Evolutionary conservation across 2,113 vertebrate species (phyloP), one percentile per base, ranked within the genome.

Genomic region (Etheostoma spectabile): DNA sequence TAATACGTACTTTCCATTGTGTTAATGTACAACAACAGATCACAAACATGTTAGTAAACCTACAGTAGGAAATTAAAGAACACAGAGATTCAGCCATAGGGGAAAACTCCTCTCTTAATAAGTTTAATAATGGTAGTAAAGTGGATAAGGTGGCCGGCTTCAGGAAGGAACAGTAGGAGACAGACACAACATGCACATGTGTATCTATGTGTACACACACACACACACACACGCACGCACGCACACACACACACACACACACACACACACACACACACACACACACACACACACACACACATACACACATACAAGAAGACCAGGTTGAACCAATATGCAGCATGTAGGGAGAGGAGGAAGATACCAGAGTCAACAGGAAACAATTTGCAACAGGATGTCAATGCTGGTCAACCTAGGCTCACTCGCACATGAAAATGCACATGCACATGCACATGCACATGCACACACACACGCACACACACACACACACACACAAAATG

Each of bases 361-460:
- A 90, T 77, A 74, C 73, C 64, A 81, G 80, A 86, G 79, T 91
- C 87, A 93, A 92, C 92, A 90, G 93, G 91, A 92, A 93, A 70
- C 88, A 90, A 90, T 93, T 92, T 89, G 80, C 65, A 86, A 88
- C 89, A 91, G 86, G 89, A 89, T 86, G 88, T 88, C 80, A 87
- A 24, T 7, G 6, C 57, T 83, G 88, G 79, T 88, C n/a, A 67
- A 64, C 69, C 51, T 63, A 38, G 72, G 77, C 84, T 82, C 62
- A 68, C 55, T 59, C 27, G 38, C 63, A 78, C 51, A 74, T 59
- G 63, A 46, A 53, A 72, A 83, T 22, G 82, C 24, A 69, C 48
- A 60, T 61, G 61, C 55, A 59, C 79, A 85, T 42, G 79, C 22
- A 63, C 46, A 52, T 19, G 67, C 51, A 38, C 57, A 79, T 77